Conservation (phyloP, 2,113 vertebrate species). For the Bostrychus sinensis region DNA sequence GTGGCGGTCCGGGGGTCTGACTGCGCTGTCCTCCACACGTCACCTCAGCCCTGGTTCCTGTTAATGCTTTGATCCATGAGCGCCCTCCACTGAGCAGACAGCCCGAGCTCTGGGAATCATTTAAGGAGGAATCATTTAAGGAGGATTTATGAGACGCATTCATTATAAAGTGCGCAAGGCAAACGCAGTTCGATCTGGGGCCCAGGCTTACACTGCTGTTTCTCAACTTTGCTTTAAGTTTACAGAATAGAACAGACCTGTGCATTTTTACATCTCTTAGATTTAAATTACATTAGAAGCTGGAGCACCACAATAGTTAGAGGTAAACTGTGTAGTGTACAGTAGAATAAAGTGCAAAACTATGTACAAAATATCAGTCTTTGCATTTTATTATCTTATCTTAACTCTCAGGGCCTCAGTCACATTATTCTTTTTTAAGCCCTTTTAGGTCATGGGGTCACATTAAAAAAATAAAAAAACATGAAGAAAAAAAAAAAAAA, state of each 20-base stretch:
- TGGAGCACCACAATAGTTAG: background rate
- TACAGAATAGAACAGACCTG: slow-evolving; percentile 24
- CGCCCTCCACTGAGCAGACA: slow-evolving; percentile 65
- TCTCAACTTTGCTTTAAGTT: slow-evolving; percentile 31
- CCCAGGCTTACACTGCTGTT: slow-evolving; percentile 29
- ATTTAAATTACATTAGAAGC: background rate
- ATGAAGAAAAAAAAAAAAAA: no score
- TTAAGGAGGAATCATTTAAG: slow-evolving; percentile 68
- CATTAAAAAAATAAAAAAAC: no score
- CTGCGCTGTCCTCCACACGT: slow-evolving; percentile 44
- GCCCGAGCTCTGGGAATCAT: slow-evolving; percentile 66
- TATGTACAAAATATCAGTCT: no score
- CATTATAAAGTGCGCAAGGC: slow-evolving; percentile 58
- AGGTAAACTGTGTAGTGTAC: no score
- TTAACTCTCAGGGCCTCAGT: no score
- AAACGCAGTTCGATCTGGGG: slow-evolving; percentile 58
- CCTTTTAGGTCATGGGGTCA: no score
- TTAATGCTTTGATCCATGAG: slow-evolving; percentile 76
- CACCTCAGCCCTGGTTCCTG: slow-evolving; percentile 44
- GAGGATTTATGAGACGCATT: slow-evolving; percentile 71
- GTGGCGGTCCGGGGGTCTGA: slow-evolving; percentile 52
- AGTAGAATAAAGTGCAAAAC: no score
- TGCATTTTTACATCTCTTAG: slow-evolving; percentile 9
- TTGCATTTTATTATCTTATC: no score
- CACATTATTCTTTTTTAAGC: no score